These are phyloP conservation scores for Botia almorhae DNA, from an alignment of 2,797 vertebrate genomes.

Conservation along the genomic window DNA sequence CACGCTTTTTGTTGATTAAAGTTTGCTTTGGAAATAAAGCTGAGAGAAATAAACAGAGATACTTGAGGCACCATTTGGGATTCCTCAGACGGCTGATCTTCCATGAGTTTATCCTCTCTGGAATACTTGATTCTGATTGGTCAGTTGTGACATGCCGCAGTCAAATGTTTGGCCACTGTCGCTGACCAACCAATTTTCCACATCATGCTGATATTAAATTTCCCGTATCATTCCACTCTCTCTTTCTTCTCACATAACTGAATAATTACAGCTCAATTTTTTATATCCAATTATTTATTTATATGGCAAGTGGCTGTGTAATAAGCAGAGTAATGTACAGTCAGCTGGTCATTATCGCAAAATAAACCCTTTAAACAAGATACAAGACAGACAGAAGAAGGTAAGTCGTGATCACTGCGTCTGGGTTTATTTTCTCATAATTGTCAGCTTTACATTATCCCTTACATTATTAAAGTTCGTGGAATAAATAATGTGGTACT, in stretches of 20 bases:
- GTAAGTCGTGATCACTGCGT: too few relatives aligned
- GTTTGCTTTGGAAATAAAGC: neutral
- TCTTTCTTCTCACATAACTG: neutral
- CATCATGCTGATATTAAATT: neutral
- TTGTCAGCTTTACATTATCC: neutral
- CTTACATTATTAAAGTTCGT: neutral
- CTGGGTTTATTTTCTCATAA: too few relatives aligned
- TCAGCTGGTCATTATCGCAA: neutral
- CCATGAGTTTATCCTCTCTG: neutral
- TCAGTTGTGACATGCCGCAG: neutral
- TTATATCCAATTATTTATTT: neutral
- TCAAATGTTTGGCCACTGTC: neutral
- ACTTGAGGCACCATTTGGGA: neutral
- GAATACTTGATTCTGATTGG: neutral
- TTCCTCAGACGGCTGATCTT: conserved; percentile 8
- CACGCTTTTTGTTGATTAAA: neutral
- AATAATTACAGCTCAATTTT: too few relatives aligned
- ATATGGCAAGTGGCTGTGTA: neutral
- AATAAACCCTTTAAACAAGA: neutral
- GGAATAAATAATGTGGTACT: neutral
- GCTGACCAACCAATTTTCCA: neutral
- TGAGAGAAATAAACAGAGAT: neutral
- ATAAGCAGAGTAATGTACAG: neutral
- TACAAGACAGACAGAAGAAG: too few relatives aligned
- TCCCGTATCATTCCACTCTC: neutral